Evolutionary conservation across 2,888 invertebrate genomes (phyloP).

Genomic region (Ischnura elegans): DNA sequence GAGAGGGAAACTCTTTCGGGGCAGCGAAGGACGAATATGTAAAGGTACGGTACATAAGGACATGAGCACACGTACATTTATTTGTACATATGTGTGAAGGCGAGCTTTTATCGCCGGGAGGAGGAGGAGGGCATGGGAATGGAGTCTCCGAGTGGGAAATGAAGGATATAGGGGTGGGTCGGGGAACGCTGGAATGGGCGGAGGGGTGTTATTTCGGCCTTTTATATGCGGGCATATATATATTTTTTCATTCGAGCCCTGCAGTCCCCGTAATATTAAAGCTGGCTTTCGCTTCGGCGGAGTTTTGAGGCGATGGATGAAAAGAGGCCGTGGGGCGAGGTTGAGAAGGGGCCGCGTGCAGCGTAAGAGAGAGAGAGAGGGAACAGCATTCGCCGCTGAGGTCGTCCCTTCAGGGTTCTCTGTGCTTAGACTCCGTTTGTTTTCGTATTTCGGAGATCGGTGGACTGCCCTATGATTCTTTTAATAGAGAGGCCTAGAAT

Average conservation of each 20-base stretch:
- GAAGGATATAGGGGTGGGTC: not conserved
- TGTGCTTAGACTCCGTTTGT: not conserved
- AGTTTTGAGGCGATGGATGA: slow-evolving; percentile 2
- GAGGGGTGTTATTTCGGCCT: not conserved
- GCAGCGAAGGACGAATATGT: not conserved
- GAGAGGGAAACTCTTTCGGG: not conserved
- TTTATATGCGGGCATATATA: slow-evolving; percentile 4
- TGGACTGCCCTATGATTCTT: not conserved
- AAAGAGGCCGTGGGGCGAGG: not conserved
- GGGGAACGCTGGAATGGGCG: not conserved
- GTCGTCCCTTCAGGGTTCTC: not conserved
- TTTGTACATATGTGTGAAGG: not conserved
- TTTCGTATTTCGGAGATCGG: not conserved
- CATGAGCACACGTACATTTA: not conserved
- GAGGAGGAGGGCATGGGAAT: not conserved
- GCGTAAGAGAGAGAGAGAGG: not conserved
- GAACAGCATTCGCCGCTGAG: not conserved
- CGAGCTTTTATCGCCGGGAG: not conserved
- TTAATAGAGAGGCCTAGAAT: not conserved
- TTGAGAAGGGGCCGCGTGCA: not conserved
- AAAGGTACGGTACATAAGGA: not conserved
- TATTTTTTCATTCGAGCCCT: slow-evolving; percentile 9
- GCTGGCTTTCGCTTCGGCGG: slow-evolving; percentile 18
- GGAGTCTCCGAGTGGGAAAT: not conserved
- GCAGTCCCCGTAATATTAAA: slow-evolving; percentile 38